A percentile compares a stretch with the other conserved stretches of the same genome.
Conservation (phyloP, 2,797 vertebrate species). For the Helarctos malayanus region DNA sequence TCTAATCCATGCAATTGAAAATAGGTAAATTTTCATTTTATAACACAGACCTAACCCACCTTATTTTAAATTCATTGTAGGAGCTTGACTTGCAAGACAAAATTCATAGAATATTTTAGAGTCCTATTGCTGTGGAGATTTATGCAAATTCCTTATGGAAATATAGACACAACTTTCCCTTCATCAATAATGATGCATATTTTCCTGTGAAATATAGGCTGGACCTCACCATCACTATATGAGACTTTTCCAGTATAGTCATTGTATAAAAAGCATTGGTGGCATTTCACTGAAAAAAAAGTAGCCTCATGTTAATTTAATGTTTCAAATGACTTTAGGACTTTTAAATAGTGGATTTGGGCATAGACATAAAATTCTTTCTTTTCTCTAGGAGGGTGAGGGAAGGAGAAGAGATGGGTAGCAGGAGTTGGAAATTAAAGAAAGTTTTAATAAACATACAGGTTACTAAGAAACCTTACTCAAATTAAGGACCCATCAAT, state of each 20-base stretch:
- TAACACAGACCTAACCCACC: slow-evolving; percentile 44
- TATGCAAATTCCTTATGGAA: slow-evolving; percentile 79
- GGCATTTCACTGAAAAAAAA: slow-evolving; percentile 64
- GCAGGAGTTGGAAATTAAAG: slow-evolving; percentile 33
- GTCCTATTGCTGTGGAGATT: slow-evolving; percentile 71
- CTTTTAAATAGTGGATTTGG: slow-evolving; percentile 55
- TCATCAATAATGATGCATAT: slow-evolving; percentile 56
- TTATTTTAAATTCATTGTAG: slow-evolving; percentile 81
- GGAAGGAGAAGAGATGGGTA: background rate
- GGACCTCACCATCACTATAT: slow-evolving; percentile 7
- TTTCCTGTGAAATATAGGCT: slow-evolving; percentile 62
- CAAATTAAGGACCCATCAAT: slow-evolving; percentile 35
- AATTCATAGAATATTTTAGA: slow-evolving; percentile 77
- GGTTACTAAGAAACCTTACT: slow-evolving; percentile 55
- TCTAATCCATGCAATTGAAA: slow-evolving; percentile 62
- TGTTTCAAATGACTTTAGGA: slow-evolving; percentile 39
- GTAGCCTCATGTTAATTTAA: slow-evolving; percentile 60
- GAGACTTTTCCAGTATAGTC: slow-evolving; percentile 12
- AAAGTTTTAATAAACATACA: slow-evolving; percentile 66
- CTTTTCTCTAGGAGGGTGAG: background rate
- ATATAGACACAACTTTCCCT: slow-evolving; percentile 50
- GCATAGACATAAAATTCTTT: slow-evolving; percentile 62
- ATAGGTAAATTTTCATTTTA: slow-evolving; percentile 78
- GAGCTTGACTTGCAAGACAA: slow-evolving; percentile 74
- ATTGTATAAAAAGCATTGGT: background rate